Evolutionary conservation across 2,888 invertebrate genomes (phyloP), one percentile per base, ranked within the genome.

Genomic region (Lasioglossum marginatum): DNA sequence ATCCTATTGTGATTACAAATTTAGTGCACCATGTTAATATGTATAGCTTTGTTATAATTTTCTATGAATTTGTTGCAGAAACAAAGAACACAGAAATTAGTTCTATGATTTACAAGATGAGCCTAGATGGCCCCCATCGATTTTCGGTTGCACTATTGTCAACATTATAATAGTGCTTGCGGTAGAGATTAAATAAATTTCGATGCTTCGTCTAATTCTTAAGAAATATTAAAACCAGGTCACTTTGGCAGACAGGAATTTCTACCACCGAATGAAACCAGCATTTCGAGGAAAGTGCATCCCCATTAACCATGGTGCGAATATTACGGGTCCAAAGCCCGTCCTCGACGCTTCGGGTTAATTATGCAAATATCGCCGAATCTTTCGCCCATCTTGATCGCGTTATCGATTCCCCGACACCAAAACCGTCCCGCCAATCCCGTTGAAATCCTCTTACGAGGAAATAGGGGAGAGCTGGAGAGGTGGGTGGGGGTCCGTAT

Each of bases 361-460:
- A 40, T 70, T 40, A 79, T 77, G 79, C 78, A 81, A 80, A 77
- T 72, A 68, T 31, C 57, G 23, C 23, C 52, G 43, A 74, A 76
- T 79, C 81, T 78, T 79, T 82, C 81, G 79, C 72, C 66, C 68
- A 68, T 76, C 83, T 57, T 60, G 77, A 79, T 77, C 52, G 75
- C 76, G 48, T 70, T 87, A 90, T 90, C 88, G 89, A 91, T 88
- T 84, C 80, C 75, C 60, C 76, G 45, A 68, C 70, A 78, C 86
- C 73, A 68, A 81, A 79, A 82, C 82, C 73, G 43, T 76, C 63
- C 6, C 79, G 77, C 57, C 84, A 76, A 84, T 87, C 81, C 85
- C 81, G 72, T 72, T 81, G 79, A 90, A 90, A 90, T 90, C 89
- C 89, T 89, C 90, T 90, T 91, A 90, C 68, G 27, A n/a, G 60